These are phyloP conservation scores for Liasis olivaceus DNA, from an alignment of 2,797 vertebrate species.

Conservation along the genomic window DNA sequence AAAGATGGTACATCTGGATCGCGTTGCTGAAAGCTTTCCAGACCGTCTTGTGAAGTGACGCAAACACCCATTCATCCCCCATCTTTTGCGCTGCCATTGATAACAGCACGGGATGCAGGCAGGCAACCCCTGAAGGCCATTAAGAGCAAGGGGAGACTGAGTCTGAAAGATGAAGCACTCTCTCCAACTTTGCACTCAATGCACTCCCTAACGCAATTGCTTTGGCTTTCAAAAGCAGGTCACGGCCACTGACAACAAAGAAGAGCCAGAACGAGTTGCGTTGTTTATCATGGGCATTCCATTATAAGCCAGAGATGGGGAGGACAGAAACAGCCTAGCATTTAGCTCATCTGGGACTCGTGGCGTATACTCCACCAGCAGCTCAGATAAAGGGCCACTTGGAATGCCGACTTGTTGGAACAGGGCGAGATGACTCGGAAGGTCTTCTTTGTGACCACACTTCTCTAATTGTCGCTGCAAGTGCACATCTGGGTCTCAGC, in stretches of 20 bases:
- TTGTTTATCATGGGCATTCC: not conserved
- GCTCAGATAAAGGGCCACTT: not conserved
- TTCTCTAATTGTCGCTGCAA: too few relatives aligned
- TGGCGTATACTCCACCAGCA: not conserved
- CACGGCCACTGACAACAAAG: constrained; percentile 36
- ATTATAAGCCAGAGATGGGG: not conserved
- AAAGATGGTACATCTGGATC: not conserved
- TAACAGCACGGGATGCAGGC: constrained; percentile 19
- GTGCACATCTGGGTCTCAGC: too few relatives aligned
- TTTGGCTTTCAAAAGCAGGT: constrained; percentile 45
- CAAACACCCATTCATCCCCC: constrained; percentile 24
- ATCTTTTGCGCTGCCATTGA: constrained; percentile 42
- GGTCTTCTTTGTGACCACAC: too few relatives aligned
- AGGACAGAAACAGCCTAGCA: not conserved
- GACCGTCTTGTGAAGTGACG: not conserved
- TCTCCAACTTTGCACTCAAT: constrained; percentile 28
- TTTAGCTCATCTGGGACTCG: too few relatives aligned
- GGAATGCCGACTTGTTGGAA: too few relatives aligned
- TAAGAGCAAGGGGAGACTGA: constrained; percentile 20
- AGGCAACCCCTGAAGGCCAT: constrained; percentile 16
- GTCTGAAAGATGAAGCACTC: constrained; percentile 32
- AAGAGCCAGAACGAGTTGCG: constrained; percentile 37
- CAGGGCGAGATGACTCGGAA: not conserved
- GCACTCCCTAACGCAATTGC: not conserved
- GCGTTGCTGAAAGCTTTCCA: not conserved